A percentile compares a stretch with the other conserved stretches of the same genome.
Evolutionary conservation across 2,797 vertebrate genomes (phyloP).

Genomic region (Falco naumanni): DNA sequence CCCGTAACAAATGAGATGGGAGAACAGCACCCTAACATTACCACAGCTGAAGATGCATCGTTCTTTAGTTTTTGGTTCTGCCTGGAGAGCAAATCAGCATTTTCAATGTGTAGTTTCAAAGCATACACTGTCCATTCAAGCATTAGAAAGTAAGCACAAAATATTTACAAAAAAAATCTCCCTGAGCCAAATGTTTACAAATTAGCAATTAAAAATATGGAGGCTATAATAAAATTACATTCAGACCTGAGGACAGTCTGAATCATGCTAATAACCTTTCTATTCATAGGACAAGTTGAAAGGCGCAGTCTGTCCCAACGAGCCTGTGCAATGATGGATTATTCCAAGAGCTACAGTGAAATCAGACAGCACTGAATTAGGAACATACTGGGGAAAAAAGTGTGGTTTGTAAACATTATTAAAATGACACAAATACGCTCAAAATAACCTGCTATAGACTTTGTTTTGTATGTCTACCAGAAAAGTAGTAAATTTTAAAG

Average conservation of each 20-base stretch:
- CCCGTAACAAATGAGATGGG: not conserved
- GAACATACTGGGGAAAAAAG: not conserved
- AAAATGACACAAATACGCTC: not conserved
- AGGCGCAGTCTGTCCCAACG: not conserved
- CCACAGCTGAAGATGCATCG: not conserved
- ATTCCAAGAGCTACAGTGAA: not conserved
- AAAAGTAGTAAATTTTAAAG: not conserved
- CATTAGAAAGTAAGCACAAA: not conserved
- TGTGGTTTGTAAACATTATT: not conserved
- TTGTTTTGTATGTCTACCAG: not conserved
- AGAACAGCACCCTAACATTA: not conserved
- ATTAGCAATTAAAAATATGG: not conserved
- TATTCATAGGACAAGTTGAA: not conserved
- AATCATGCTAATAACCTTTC: not conserved
- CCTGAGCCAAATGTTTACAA: not conserved
- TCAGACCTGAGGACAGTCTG: not conserved
- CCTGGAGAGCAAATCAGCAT: not conserved
- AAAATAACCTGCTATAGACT: conserved; percentile 14
- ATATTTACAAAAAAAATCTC: not conserved
- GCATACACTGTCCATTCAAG: not conserved
- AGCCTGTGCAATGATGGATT: not conserved
- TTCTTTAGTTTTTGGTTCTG: not conserved
- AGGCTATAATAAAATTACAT: not conserved
- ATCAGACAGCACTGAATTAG: not conserved
- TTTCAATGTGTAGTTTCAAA: not conserved